Evolutionary conservation across 2,888 invertebrate genomes (phyloP), one percentile per base, ranked within the genome.

Genomic region (Crossocerus cetratus): DNA sequence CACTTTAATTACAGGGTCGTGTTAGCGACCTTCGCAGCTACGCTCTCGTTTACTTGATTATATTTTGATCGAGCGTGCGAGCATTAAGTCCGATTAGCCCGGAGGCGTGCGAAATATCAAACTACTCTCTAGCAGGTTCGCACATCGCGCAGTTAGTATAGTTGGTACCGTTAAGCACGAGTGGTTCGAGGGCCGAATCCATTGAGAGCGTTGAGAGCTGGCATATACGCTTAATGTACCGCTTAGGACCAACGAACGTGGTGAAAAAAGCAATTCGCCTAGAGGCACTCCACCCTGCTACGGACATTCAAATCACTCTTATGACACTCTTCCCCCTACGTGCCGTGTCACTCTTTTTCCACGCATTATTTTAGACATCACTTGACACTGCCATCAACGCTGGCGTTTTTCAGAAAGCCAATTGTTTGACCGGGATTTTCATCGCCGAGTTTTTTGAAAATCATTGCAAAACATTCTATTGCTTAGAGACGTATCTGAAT

Each of bases 71-170:
- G 20, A 44, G 20, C n/a, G 69, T 18, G 23, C 44, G 44, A 2
- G 5, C 44, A 18, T 45, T 20, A 43, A 44, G 49, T 54, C 5
- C 18, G 49, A 61, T 43, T 21, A 18, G 20, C 53, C 62, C 21
- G 45, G 63, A 23, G 56, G 54, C 75, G 69, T 71, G 71, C 76
- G 65, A 83, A 82, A 82, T 84, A 82, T 82, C 78, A 86, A 83
- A 86, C 82, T 84, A 85, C 86, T 87, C 85, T 86, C 84, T 84
- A 86, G 72, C 63, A 65, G 32, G 1, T 76, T 71, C 57, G 71
- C 59, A 69, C 68, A 62, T 74, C 67, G 54, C 57, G 67, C 57
- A 53, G 49, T 49, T 14, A 61, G 60, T 80, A 64, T 55, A 53
- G 49, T 49, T 14, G 63, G 60, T 80, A 64, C 65, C 69, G 59